Percentiles rank a stretch among this genome's conserved stretches.
These are phyloP conservation scores for Danio albolineatus DNA, from an alignment of 2,797 vertebrate species.

Conservation along the genomic window DNA sequence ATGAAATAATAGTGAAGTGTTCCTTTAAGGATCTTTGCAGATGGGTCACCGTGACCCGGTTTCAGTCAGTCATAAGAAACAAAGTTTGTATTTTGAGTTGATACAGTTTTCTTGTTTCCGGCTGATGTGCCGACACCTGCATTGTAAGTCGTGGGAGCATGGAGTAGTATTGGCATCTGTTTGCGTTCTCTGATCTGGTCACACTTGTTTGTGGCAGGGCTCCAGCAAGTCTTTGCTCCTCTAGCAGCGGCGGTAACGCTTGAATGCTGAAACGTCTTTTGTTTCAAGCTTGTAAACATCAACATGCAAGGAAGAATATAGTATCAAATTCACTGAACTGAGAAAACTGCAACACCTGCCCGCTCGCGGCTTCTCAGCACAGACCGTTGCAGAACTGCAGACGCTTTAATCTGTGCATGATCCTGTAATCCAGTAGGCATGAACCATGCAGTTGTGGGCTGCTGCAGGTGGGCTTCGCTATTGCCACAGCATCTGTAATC, in stretches of 20 bases:
- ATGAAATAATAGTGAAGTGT: too few relatives aligned
- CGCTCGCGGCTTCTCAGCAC: not conserved
- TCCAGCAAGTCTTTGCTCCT: constrained; percentile 33
- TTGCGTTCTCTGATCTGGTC: constrained; percentile 20
- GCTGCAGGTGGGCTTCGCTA: constrained; percentile 46
- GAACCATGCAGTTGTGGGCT: constrained; percentile 20
- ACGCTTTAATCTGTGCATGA: constrained; percentile 50
- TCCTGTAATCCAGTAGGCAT: constrained; percentile 42
- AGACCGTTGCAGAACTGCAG: constrained; percentile 3
- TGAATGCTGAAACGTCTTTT: constrained; percentile 27
- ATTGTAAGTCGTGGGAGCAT: not conserved
- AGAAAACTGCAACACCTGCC: constrained; percentile 17
- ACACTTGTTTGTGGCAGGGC: constrained; percentile 41
- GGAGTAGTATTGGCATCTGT: constrained; percentile 12
- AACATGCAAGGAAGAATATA: not conserved
- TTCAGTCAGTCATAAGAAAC: not conserved
- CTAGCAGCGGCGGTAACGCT: constrained; percentile 19
- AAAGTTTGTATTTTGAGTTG: not conserved
- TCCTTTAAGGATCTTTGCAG: constrained; percentile 26
- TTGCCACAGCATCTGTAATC: constrained; percentile 39
- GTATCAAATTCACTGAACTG: constrained; percentile 15
- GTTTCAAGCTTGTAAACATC: constrained; percentile 5
- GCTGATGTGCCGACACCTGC: not conserved
- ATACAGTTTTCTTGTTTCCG: constrained; percentile 1
- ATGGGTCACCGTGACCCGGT: not conserved